Conservation (phyloP, 2,113 vertebrate species). For the Bufo bufo region DNA sequence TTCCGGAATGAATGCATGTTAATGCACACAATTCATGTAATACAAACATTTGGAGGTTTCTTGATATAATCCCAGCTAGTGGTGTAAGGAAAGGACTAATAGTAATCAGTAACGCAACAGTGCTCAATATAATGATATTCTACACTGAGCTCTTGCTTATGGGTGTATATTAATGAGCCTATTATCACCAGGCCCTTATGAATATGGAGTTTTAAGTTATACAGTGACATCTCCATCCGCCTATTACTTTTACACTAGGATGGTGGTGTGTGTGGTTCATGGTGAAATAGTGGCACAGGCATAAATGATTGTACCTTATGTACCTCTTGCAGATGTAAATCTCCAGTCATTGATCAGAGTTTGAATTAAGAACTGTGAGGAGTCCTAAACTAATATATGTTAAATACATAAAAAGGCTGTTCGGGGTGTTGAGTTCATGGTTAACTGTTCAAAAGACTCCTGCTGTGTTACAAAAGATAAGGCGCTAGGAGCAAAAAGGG, state of each 20-base stretch:
- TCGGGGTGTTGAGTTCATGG: conserved; percentile 57
- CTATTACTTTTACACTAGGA: conserved; percentile 8
- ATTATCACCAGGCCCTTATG: conserved; percentile 25
- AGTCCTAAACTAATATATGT: conserved; percentile 59
- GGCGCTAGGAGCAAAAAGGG: conserved; percentile 61
- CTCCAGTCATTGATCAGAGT: conserved; percentile 48
- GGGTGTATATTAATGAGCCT: conserved; percentile 26
- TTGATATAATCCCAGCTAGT: conserved; percentile 10
- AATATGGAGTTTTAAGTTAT: conserved; percentile 30
- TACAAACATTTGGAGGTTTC: not conserved
- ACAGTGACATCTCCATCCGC: conserved; percentile 15
- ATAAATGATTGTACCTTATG: not conserved
- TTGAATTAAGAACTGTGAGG: conserved; percentile 44
- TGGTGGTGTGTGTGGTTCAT: not conserved
- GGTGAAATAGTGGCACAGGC: not conserved
- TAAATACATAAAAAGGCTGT: conserved; percentile 60
- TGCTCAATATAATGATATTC: conserved; percentile 11
- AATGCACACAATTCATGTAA: not conserved
- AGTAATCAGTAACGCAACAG: conserved; percentile 25
- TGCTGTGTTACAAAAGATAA: conserved; percentile 64
- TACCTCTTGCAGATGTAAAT: conserved; percentile 29
- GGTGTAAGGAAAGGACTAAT: not conserved
- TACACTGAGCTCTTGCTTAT: conserved; percentile 1
- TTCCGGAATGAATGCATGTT: not conserved
- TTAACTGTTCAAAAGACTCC: conserved; percentile 55